Percentiles rank a stretch among this genome's conserved stretches.
Evolutionary conservation across 2,888 invertebrate species (phyloP).

Genomic region (Erebia ligea): DNA sequence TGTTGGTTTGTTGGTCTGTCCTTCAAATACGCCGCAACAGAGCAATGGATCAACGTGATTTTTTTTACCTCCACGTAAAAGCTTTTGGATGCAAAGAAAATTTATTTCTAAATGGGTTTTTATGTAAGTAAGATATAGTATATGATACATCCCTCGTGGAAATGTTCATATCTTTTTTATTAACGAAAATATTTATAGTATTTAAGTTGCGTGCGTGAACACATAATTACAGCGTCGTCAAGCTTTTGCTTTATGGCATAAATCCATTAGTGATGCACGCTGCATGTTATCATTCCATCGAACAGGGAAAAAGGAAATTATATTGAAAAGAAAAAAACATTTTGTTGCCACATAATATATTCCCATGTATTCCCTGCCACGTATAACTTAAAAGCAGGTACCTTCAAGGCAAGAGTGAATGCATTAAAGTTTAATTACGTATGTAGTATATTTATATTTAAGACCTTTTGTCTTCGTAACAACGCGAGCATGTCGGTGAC

Average conservation of each 20-base stretch:
- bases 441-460: too few species aligned
- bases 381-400: too few species aligned
- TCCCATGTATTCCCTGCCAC: too few species aligned
- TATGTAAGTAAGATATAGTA: not conserved
- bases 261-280: slow-evolving; percentile 44
- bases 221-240: slow-evolving; percentile 33
- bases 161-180: not conserved
- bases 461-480: too few species aligned
- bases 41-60: too few species aligned
- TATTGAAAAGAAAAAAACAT: not conserved
- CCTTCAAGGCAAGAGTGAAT: too few species aligned
- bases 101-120: not conserved
- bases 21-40: too few species aligned
- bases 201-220: slow-evolving; percentile 38
- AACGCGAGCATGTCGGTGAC: too few species aligned
- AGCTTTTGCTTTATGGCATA: slow-evolving; percentile 42
- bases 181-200: slow-evolving; percentile 19
- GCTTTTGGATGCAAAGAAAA: not conserved
- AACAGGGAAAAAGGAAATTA: slow-evolving; percentile 3
- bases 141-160: too few species aligned
- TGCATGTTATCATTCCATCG: slow-evolving; percentile 33
- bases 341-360: not conserved
- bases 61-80: too few species aligned
- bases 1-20: too few species aligned
- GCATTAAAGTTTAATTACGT: too few species aligned